Evolutionary conservation across 2,797 vertebrate genomes (phyloP).

Genomic region (Coregonus ussuriensis): DNA sequence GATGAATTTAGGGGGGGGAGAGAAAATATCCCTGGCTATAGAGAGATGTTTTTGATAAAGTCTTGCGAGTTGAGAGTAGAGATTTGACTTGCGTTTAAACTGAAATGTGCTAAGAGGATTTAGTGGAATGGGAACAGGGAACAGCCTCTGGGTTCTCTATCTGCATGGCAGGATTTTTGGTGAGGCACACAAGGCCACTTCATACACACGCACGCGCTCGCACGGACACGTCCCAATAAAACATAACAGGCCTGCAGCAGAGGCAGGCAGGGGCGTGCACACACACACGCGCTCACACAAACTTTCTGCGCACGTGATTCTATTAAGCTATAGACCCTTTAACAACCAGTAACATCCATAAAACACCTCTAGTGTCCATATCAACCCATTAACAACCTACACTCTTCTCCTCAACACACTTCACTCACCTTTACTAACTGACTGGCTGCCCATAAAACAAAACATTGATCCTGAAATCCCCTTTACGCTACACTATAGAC

Average conservation of each 20-base stretch:
- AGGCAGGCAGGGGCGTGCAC: no score
- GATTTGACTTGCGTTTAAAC: slow-evolving; percentile 23
- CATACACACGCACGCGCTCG: neutral
- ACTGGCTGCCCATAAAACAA: neutral
- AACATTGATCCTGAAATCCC: neutral
- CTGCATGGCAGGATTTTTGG: slow-evolving; percentile 1
- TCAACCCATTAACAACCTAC: no score
- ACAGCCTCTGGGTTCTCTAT: slow-evolving; percentile 13
- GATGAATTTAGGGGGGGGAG: slow-evolving; percentile 7
- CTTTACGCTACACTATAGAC: no score
- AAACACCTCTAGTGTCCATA: no score
- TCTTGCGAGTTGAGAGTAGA: slow-evolving; percentile 7
- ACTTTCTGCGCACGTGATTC: no score
- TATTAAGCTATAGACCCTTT: no score
- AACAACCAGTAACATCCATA: no score
- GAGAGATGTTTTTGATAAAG: slow-evolving; percentile 20
- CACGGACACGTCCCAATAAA: no score
- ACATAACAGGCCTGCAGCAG: no score
- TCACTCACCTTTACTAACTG: neutral
- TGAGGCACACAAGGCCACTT: slow-evolving; percentile 2
- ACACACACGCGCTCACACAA: no score
- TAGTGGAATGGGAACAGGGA: slow-evolving; percentile 28
- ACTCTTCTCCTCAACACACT: neutral
- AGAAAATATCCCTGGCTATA: neutral
- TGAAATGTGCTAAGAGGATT: slow-evolving; percentile 34